Evolutionary conservation across 2,888 invertebrate genomes (phyloP).

Genomic region (Nephrotoma flavescens): DNA sequence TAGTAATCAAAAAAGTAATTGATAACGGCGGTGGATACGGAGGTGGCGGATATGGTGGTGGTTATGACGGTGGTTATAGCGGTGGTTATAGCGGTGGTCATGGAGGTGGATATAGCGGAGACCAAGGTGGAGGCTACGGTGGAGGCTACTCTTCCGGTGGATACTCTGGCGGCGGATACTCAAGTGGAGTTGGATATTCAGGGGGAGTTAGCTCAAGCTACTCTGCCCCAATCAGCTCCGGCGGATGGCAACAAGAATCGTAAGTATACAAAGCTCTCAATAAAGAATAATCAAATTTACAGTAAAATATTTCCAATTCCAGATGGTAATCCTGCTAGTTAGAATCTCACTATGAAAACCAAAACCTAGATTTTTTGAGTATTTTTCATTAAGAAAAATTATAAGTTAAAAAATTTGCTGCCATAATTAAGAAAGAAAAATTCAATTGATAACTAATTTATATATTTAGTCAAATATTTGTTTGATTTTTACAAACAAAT

Average conservation of each 20-base stretch:
- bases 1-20: neutral
- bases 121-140: neutral
- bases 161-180: neutral
- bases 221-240: neutral
- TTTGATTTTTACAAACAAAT: neutral
- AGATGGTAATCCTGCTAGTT: neutral
- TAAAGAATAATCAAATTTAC: neutral
- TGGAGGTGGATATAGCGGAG: slow-evolving; percentile 1
- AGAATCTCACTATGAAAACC: neutral
- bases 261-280: neutral
- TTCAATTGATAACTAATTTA: neutral
- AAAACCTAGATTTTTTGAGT: neutral
- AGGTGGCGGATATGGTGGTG: neutral
- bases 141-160: neutral
- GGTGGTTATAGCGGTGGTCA: neutral
- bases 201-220: neutral
- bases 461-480: neutral
- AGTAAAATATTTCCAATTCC: neutral
- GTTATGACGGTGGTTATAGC: neutral
- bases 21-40: neutral
- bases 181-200: neutral
- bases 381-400: neutral
- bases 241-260: neutral
- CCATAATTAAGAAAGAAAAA: neutral
- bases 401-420: neutral